phyloP scores from a whole-genome alignment of 2,113 vertebrate species.

The Sisor rabdophorus region DNA sequence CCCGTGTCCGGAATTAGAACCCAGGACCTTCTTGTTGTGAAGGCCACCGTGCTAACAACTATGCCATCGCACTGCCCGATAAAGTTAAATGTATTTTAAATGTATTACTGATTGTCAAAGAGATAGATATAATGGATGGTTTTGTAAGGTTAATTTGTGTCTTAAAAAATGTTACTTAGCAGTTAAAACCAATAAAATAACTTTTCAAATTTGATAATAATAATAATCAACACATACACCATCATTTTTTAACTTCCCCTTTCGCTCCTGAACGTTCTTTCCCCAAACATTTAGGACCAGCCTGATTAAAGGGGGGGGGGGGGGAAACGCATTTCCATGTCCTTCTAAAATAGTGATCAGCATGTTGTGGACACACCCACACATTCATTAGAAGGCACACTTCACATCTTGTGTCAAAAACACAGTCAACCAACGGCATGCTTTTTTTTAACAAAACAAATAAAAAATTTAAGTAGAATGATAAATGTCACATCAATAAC shows the following conservation, averaged over 20 bases:
- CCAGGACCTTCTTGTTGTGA: too few species aligned
- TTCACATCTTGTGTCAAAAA: constrained; percentile 69
- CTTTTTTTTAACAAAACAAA: constrained; percentile 51
- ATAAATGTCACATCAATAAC: constrained; percentile 67
- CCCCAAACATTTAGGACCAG: constrained; percentile 77
- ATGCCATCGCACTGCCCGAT: too few species aligned
- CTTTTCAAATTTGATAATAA: constrained; percentile 17
- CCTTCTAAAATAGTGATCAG: constrained; percentile 70
- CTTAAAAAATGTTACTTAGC: constrained; percentile 42
- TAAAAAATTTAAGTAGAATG: constrained; percentile 59
- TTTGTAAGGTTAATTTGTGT: constrained; percentile 18
- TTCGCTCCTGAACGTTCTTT: constrained; percentile 25
- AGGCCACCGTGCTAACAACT: too few species aligned
- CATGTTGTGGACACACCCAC: constrained; percentile 70
- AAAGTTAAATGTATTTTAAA: too few species aligned
- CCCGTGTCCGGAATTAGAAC: too few species aligned
- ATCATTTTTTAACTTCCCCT: constrained; percentile 40
- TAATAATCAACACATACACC: constrained; percentile 43
- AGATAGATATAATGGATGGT: constrained; percentile 38
- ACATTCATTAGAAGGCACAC: constrained; percentile 74
- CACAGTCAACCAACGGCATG: constrained; percentile 70
- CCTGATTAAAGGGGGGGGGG: constrained; percentile 78
- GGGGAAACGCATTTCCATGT: constrained; percentile 54
- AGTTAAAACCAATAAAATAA: constrained; percentile 48
- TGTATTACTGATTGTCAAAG: constrained; percentile 62